These are phyloP conservation scores for Himantopus leucocephalus DNA, from an alignment of 2,113 vertebrate species.

Conservation along the genomic window DNA sequence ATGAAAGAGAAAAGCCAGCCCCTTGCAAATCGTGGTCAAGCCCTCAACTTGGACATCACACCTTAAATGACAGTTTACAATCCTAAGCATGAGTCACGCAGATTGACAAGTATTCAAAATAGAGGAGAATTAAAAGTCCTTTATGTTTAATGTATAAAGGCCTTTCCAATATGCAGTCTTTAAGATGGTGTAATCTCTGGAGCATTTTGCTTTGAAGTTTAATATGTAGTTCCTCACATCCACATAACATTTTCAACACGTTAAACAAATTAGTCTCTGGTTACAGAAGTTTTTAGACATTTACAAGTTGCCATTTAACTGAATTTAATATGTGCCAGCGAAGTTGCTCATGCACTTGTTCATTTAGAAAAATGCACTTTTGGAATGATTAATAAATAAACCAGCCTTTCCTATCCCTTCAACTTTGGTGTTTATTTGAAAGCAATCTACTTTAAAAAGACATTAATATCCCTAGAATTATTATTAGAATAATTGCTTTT, in stretches of 20 bases:
- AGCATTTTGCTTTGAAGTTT: constrained; percentile 82
- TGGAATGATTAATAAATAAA: constrained; percentile 81
- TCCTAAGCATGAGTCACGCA: constrained; percentile 50
- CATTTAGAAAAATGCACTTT: constrained; percentile 77
- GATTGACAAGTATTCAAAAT: constrained; percentile 67
- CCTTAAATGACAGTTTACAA: constrained; percentile 66
- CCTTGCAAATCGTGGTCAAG: constrained; percentile 71
- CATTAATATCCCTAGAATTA: constrained; percentile 89
- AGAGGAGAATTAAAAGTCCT: constrained; percentile 62
- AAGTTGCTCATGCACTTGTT: constrained; percentile 74
- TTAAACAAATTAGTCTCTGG: constrained; percentile 85
- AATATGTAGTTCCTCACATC: constrained; percentile 79
- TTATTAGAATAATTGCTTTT: constrained; percentile 96
- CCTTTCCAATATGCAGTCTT: constrained; percentile 70
- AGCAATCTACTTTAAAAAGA: constrained; percentile 89
- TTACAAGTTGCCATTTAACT: constrained; percentile 82
- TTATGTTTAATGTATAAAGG: constrained; percentile 66
- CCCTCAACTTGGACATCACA: constrained; percentile 66
- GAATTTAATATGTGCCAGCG: constrained; percentile 76
- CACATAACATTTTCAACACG: constrained; percentile 80
- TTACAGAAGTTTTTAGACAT: constrained; percentile 82
- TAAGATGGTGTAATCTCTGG: constrained; percentile 76
- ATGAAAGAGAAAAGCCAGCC: constrained; percentile 80
- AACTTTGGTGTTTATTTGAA: constrained; percentile 86
- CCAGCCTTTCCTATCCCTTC: constrained; percentile 73